Base-by-base conservation (phyloP, 2,113 vertebrate genomes). In the Gracilinanus agilis region DNA sequence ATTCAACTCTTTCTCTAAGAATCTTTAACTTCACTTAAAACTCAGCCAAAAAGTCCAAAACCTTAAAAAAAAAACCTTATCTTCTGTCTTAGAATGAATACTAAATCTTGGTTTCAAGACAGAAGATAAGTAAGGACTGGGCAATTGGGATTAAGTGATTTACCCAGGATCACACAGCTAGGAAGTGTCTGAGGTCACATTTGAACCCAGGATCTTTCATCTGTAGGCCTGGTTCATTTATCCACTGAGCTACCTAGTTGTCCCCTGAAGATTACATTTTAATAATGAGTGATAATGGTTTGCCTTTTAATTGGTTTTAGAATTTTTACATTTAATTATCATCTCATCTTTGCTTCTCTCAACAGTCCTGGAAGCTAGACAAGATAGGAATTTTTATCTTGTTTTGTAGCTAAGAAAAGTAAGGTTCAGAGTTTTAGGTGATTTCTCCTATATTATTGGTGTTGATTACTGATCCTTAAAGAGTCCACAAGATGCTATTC, bases 291-390 rank as follows among this genome's bases (percentile, higher is more conserved):
- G 0, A 0, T 2, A 88, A 83, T 40, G 13, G 88, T 88, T 10
- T 92, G 44, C 5, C 9, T 44, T 53, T 54, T 49, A 90, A 91
- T 16, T 24, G 16, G 29, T 67, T 67, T 34, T 67, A 61, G 92
- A 44, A 92, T 34, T 88, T 44, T 44, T 34, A 53, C 19, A 34
- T 5, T 16, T 9, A 16, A n/a, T 49, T 5, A 0, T 3, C n/a
- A 5, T 24, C 91, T 90, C 1, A 0, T 40, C 54, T 34, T 11
- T 23, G 19, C 54, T 61, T n/a, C 25, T 44, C 29, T 21, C 24
- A 53, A 25, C 19, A 9, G 29, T 34, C 11, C 24, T 24, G 3
- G 1, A 9, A 34, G 29, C 89, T 0, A 0, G 0, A 0, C 2
- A 44, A 11, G 67, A 34, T 29, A 44, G 24, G n/a, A 3, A 29